phyloP scores from a whole-genome alignment of 1,140 invertebrate genomes.

The Cotesia chilonis region DNA sequence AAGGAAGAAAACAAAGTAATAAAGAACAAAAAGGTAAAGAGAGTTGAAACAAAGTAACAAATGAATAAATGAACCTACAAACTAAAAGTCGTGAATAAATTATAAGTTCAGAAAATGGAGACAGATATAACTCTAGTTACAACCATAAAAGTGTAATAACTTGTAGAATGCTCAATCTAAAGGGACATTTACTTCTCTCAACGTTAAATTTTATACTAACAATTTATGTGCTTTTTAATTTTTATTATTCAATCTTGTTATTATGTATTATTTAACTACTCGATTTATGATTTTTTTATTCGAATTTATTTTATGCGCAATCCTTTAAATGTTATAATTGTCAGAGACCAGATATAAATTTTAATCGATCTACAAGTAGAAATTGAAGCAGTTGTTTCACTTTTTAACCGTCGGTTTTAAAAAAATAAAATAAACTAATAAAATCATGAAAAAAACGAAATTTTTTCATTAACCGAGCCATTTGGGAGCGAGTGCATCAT shows the following conservation, averaged over 20 bases:
- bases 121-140: constrained; percentile 32
- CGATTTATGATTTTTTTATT: no score
- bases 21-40: neutral
- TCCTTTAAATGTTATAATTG: no score
- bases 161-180: constrained; percentile 19
- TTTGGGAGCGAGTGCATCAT: neutral
- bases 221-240: no score
- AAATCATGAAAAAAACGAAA: constrained; percentile 5
- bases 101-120: constrained; percentile 24
- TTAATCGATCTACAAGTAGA: no score
- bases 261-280: no score
- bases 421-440: constrained; percentile 22
- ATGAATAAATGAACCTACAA: neutral
- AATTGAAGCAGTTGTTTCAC: neutral
- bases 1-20: neutral
- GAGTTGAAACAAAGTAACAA: neutral
- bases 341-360: no score
- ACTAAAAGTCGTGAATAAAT: constrained; percentile 27
- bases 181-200: constrained; percentile 3
- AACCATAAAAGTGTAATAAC: constrained; percentile 25
- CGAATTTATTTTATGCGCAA: no score
- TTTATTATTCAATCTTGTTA: no score
- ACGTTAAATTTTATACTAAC: neutral
- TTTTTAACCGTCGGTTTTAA: neutral
- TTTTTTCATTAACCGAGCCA: constrained; percentile 27